A percentile compares a stretch with the other conserved stretches of the same genome.
Evolutionary conservation across 2,113 vertebrate genomes (phyloP).

Genomic region (Heliornis fulica): DNA sequence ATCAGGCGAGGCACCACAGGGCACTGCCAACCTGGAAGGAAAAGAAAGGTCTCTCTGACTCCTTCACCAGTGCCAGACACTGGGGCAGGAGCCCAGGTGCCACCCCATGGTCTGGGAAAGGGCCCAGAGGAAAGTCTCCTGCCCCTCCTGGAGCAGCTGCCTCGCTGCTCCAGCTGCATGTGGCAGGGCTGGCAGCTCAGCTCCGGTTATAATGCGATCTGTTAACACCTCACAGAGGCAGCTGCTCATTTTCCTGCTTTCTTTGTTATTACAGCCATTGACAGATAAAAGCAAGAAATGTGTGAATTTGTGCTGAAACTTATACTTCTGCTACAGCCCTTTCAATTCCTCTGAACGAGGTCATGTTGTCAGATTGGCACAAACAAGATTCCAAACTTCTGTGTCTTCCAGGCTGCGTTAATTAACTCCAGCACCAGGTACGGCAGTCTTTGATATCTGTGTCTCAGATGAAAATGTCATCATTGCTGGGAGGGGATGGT

Average conservation of each 20-base stretch:
- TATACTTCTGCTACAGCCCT: not conserved
- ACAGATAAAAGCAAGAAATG: not conserved
- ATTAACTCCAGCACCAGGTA: not conserved
- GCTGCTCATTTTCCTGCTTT: not conserved
- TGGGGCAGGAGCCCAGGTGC: not conserved
- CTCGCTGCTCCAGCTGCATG: rapidly evolving
- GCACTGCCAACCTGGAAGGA: not conserved
- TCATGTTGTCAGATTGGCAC: not conserved
- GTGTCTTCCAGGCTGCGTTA: not conserved
- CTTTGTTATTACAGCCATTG: not conserved
- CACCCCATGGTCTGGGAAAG: rapidly evolving
- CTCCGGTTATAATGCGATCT: not conserved
- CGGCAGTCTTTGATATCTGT: not conserved
- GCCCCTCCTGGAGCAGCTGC: not conserved
- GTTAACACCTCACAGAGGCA: not conserved
- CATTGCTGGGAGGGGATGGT: not conserved
- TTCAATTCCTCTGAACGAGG: slow-evolving; percentile 4
- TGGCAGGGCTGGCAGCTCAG: not conserved
- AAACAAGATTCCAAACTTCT: not conserved
- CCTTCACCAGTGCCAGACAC: rapidly evolving
- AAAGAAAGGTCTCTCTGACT: not conserved
- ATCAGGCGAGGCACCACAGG: not conserved
- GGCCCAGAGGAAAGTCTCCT: not conserved
- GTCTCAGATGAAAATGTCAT: not conserved
- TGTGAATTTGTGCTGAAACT: not conserved